Conservation (phyloP, 1,140 invertebrate genomes). For the Pogonognathellus flavescens region DNA sequence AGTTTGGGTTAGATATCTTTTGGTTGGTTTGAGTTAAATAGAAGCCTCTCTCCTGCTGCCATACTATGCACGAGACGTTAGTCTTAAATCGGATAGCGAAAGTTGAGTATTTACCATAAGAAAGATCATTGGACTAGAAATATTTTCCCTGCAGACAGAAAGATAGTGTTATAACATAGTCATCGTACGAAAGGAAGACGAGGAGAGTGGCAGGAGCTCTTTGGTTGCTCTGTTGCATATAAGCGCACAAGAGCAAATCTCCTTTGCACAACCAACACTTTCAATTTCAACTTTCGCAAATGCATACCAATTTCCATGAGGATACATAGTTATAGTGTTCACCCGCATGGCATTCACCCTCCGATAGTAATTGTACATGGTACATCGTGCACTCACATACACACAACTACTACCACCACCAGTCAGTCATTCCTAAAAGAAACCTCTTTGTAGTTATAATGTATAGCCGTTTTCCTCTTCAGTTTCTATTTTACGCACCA, state of each 20-base stretch:
- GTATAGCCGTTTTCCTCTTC: not conserved
- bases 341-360: slow-evolving; percentile 3
- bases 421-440: slow-evolving; percentile 34
- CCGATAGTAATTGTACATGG: no score
- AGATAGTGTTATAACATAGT: not conserved
- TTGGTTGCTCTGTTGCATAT: not conserved
- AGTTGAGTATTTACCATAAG: slow-evolving; percentile 20
- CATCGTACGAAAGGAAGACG: not conserved
- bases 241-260: not conserved
- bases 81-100: slow-evolving; percentile 19
- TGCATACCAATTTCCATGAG: not conserved
- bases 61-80: slow-evolving; percentile 2
- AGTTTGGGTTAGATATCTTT: slow-evolving; percentile 11
- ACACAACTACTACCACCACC: not conserved
- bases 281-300: slow-evolving; percentile 30
- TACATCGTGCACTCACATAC: not conserved
- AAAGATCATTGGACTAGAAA: slow-evolving; percentile 1
- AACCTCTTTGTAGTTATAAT: not conserved
- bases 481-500: slow-evolving; percentile 33
- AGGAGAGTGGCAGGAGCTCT: not conserved
- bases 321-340: not conserved
- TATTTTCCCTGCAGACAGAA: slow-evolving; percentile 8
- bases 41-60: no score
- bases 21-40: not conserved
- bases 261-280: slow-evolving; percentile 12